Conservation (phyloP, 2,888 invertebrate species). For the Craniophora ligustri region DNA sequence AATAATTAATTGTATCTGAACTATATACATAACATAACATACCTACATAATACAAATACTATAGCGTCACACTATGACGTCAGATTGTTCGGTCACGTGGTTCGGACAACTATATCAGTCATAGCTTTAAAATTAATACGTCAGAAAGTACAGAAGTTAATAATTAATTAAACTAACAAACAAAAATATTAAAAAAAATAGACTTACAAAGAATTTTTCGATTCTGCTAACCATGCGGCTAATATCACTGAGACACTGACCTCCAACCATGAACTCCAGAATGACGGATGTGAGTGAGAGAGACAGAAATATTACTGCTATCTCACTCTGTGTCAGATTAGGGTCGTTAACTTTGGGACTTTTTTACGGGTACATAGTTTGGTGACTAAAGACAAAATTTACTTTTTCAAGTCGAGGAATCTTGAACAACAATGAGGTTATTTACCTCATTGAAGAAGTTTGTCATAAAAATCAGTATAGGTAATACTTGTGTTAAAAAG, state of each 20-base stretch:
- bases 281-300: background rate
- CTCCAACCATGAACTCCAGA: slow-evolving; percentile 1
- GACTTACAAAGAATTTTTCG: background rate
- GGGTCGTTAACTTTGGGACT: background rate
- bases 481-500: no score
- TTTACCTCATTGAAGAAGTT: no score
- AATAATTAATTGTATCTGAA: no score
- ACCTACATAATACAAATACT: no score
- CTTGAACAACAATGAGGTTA: background rate
- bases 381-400: background rate
- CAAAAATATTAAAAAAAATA: background rate
- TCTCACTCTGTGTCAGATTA: background rate
- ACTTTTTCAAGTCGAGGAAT: background rate
- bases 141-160: no score
- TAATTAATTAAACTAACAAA: no score
- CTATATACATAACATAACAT: no score
- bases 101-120: no score
- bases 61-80: no score
- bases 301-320: background rate
- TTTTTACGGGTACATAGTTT: background rate
- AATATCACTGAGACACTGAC: background rate
- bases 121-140: no score
- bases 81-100: no score
- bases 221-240: background rate
- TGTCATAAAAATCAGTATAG: no score